A percentile compares a stretch with the other conserved stretches of the same genome.
Evolutionary conservation across 2,888 invertebrate genomes (phyloP).

Genomic region (Cantharis nigra): DNA sequence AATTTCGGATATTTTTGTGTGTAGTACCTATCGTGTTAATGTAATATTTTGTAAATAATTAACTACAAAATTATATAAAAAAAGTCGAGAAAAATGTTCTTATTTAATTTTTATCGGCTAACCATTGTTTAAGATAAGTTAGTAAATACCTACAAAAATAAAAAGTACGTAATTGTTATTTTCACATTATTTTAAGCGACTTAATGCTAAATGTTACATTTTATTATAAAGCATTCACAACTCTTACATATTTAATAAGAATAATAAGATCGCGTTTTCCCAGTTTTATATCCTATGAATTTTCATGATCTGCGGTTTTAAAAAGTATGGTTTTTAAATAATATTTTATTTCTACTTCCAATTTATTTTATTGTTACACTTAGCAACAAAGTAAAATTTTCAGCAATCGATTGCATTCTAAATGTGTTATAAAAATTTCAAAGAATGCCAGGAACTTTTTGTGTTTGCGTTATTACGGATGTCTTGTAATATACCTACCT

Average conservation of each 20-base stretch:
- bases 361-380: neutral
- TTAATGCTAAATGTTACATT: conserved; percentile 14
- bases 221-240: conserved; percentile 21
- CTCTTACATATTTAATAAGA: conserved; percentile 22
- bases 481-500: neutral
- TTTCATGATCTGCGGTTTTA: neutral
- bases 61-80: neutral
- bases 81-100: neutral
- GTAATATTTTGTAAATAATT: neutral
- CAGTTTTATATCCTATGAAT: conserved; percentile 9
- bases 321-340: neutral
- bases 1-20: neutral
- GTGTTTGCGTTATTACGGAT: neutral
- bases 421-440: neutral
- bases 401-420: neutral
- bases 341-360: neutral
- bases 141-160: neutral
- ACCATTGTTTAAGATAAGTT: neutral
- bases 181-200: neutral
- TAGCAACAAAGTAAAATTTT: neutral
- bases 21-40: neutral
- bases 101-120: neutral
- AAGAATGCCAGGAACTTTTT: neutral
- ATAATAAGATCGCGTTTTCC: conserved; percentile 15
- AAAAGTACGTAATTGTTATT: neutral